A percentile compares a stretch with the other conserved stretches of the same genome.
phyloP scores from a whole-genome alignment of 2,888 invertebrate species.

The Plebejus argus region DNA sequence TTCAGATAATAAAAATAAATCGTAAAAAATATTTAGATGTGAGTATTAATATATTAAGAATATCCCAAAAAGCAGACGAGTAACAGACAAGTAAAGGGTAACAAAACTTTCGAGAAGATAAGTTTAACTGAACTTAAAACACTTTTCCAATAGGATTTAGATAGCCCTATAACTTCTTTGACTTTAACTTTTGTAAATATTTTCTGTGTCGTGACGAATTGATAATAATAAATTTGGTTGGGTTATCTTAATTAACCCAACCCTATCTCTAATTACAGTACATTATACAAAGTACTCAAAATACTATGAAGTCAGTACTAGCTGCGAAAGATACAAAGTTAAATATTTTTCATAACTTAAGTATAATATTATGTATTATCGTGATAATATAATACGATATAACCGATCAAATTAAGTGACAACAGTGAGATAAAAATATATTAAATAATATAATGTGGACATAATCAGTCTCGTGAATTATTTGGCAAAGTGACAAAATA shows the following conservation, averaged over 20 bases:
- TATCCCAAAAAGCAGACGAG: background rate
- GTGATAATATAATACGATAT: too few species aligned
- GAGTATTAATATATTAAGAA: background rate
- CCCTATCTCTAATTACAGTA: too few species aligned
- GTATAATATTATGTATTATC: too few species aligned
- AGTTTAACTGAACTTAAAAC: background rate
- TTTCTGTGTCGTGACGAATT: background rate
- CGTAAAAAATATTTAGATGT: background rate
- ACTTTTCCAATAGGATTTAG: constrained; percentile 2
- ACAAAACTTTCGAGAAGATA: background rate
- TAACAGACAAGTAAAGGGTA: background rate
- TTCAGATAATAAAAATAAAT: too few species aligned
- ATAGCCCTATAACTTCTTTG: background rate
- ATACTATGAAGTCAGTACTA: too few species aligned
- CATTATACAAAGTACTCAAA: too few species aligned
- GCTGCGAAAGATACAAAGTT: too few species aligned
- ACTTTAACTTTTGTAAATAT: background rate
- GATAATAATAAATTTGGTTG: too few species aligned
- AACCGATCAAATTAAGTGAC: background rate
- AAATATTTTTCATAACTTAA: too few species aligned
- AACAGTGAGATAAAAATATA: background rate
- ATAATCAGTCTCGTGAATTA: constrained; percentile 24
- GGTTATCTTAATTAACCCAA: too few species aligned
- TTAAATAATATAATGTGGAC: constrained; percentile 1
- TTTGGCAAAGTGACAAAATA: constrained; percentile 31